Conservation (phyloP, 2,888 invertebrate genomes). For the Drosophila sordidapex region DNA sequence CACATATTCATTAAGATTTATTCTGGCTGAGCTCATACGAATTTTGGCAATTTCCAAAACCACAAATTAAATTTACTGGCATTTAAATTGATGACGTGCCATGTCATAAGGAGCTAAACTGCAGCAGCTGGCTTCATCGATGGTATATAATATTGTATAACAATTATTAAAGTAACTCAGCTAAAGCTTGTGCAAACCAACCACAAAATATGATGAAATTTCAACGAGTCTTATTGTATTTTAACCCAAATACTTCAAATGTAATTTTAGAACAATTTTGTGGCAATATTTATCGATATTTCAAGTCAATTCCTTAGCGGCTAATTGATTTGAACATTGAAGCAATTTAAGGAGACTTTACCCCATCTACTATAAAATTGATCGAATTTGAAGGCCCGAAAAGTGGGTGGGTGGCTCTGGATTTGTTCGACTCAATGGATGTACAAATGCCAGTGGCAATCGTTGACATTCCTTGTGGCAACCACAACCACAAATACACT, state of each 20-base stretch:
- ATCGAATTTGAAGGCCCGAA: slow-evolving; percentile 8
- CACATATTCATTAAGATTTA: background rate
- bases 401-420: slow-evolving; percentile 15
- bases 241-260: slow-evolving; percentile 14
- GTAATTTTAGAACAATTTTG: slow-evolving; percentile 7
- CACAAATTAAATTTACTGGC: background rate
- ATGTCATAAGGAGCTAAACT: background rate
- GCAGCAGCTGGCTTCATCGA: background rate
- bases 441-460: slow-evolving; percentile 54
- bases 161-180: background rate
- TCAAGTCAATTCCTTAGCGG: slow-evolving; percentile 20
- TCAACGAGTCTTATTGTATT: slow-evolving; percentile 14
- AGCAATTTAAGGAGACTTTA: slow-evolving; percentile 31
- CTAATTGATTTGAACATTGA: slow-evolving; percentile 42
- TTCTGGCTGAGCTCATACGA: background rate
- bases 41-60: background rate
- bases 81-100: background rate
- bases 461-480: slow-evolving; percentile 67
- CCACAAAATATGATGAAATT: background rate
- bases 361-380: slow-evolving; percentile 6
- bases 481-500: slow-evolving; percentile 60
- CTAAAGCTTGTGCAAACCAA: background rate
- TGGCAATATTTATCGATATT: slow-evolving; percentile 21
- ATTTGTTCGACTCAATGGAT: slow-evolving; percentile 30
- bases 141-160: background rate